Conservation (phyloP, 92 coral and sea anemone species). For the Actinostola sp. region DNA sequence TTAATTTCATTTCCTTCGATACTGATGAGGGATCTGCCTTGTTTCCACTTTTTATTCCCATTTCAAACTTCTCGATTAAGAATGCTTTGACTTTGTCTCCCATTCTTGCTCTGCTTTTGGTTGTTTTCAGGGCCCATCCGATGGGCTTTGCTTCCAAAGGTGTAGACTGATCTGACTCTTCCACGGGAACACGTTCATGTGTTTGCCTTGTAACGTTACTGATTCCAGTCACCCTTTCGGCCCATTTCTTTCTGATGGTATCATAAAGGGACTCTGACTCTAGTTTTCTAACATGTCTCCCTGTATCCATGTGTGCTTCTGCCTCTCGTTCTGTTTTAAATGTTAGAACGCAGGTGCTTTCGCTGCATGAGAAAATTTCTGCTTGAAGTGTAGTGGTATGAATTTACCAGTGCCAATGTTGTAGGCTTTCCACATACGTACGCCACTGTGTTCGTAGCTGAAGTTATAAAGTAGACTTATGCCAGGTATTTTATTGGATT, state of each 20-base stretch:
- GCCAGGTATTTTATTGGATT: conserved; percentile 10
- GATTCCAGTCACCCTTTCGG: conserved; percentile 11
- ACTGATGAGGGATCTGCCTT: conserved; percentile 66
- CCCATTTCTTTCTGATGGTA: conserved; percentile 36
- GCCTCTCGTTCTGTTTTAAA: conserved; percentile 48
- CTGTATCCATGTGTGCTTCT: conserved; percentile 63
- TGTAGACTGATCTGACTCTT: neutral
- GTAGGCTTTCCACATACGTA: conserved; percentile 22
- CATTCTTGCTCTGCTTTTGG: conserved; percentile 31
- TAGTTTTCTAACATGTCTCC: conserved; percentile 33
- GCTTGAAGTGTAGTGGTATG: neutral
- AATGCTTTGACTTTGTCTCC: conserved; percentile 50
- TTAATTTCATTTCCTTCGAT: conserved; percentile 63
- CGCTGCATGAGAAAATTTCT: conserved; percentile 10
- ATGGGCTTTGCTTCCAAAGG: neutral
- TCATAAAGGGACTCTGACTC: conserved; percentile 49
- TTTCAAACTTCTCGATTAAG: conserved; percentile 47
- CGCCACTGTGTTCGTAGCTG: conserved; percentile 14
- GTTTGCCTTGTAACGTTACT: neutral
- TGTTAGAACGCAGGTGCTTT: conserved; percentile 36
- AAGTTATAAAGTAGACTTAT: conserved; percentile 17
- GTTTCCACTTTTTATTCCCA: conserved; percentile 37
- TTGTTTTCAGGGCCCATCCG: conserved; percentile 74
- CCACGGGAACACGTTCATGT: neutral
- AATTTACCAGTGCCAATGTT: conserved; percentile 3